Percentiles rank a stretch among this genome's conserved stretches.
Evolutionary conservation across 2,797 vertebrate genomes (phyloP).

Genomic region (Phrynocephalus forsythii): DNA sequence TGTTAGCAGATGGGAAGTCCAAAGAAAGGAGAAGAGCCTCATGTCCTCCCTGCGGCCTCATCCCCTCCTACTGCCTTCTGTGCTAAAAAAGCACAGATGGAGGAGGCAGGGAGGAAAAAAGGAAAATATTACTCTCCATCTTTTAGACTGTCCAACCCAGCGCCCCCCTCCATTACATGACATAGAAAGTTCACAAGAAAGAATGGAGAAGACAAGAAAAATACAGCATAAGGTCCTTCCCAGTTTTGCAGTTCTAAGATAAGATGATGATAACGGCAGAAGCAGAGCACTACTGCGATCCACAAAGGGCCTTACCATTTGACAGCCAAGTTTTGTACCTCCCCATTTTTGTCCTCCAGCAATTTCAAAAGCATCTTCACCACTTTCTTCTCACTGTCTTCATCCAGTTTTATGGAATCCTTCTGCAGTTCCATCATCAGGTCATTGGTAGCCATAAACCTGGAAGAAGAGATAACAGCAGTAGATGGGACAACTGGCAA

Average conservation of each 20-base stretch:
- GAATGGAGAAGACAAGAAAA: not conserved
- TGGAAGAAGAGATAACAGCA: slow-evolving; percentile 52
- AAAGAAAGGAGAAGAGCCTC: not conserved
- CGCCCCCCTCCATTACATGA: too few species aligned
- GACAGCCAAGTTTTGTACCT: slow-evolving; percentile 96
- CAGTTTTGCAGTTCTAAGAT: too few species aligned
- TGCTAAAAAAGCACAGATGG: not conserved
- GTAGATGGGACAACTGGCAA: not conserved
- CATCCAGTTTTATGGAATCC: slow-evolving; percentile 94
- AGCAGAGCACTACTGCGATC: accelerated
- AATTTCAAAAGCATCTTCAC: slow-evolving; percentile 91
- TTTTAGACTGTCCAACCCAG: too few species aligned
- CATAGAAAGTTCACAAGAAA: not conserved
- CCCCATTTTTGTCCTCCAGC: slow-evolving; percentile 95
- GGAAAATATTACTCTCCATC: too few species aligned
- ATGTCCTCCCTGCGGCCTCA: not conserved
- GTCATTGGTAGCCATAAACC: slow-evolving; percentile 98
- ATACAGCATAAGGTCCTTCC: too few species aligned
- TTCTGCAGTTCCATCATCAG: slow-evolving; percentile 96
- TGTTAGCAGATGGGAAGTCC: not conserved
- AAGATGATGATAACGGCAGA: too few species aligned
- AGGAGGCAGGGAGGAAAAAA: not conserved
- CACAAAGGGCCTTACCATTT: slow-evolving; percentile 84
- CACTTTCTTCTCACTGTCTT: slow-evolving; percentile 94
- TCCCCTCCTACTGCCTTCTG: not conserved